Conservation (phyloP, 2,888 invertebrate genomes). For the Brachyptera risi region DNA sequence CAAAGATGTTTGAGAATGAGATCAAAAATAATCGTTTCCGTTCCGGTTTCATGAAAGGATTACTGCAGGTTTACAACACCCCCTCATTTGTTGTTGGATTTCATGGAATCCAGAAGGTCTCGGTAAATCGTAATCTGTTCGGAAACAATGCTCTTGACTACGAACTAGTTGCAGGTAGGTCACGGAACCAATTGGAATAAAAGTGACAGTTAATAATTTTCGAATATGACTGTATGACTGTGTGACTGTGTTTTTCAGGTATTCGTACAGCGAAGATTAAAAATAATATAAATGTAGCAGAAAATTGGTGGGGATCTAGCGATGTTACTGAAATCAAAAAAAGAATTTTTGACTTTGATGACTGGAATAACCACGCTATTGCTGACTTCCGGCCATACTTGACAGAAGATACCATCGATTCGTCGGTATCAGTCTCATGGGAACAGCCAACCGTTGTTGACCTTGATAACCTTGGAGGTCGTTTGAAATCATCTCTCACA, state of each 20-base stretch:
- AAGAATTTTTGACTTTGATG: constrained; percentile 95
- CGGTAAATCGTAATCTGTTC: constrained; percentile 84
- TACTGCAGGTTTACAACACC: constrained; percentile 36
- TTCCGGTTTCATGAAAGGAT: constrained; percentile 29
- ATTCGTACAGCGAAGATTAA: constrained; percentile 76
- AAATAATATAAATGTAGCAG: constrained; percentile 79
- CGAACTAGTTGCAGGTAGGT: constrained; percentile 79
- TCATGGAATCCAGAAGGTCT: constrained; percentile 91
- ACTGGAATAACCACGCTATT: constrained; percentile 97
- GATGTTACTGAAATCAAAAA: constrained; percentile 69
- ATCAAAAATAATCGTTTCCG: constrained; percentile 64
- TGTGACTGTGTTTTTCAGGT: background rate
- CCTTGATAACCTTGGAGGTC: constrained; percentile 69
- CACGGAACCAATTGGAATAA: background rate
- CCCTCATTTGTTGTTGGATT: constrained; percentile 87
- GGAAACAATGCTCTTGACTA: constrained; percentile 79
- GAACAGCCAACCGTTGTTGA: constrained; percentile 55
- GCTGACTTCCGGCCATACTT: constrained; percentile 88
- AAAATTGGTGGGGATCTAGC: constrained; percentile 95
- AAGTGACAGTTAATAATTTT: background rate
- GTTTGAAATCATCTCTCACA: constrained; percentile 62
- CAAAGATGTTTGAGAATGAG: constrained; percentile 72
- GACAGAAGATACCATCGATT: constrained; percentile 68
- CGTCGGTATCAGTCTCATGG: constrained; percentile 69
- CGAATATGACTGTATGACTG: background rate